Conservation (phyloP, 2,113 vertebrate genomes). For the Centropus bengalensis region DNA sequence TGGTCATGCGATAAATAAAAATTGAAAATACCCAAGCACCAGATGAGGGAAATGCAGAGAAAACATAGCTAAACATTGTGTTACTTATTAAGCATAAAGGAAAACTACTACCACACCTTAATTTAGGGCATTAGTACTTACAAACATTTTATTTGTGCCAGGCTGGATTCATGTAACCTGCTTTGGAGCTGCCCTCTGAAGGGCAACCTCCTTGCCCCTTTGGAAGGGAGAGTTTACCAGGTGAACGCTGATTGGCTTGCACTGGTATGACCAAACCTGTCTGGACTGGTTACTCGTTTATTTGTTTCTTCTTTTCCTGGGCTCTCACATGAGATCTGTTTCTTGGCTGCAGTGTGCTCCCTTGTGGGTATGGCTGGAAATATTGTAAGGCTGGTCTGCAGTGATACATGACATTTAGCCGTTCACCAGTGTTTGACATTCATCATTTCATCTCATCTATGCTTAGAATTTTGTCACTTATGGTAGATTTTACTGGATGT, state of each 20-base stretch:
- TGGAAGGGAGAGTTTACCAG: constrained; percentile 43
- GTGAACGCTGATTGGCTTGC: constrained; percentile 61
- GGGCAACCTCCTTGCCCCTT: not conserved
- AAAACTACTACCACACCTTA: not conserved
- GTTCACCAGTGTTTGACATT: not conserved
- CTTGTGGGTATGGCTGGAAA: constrained; percentile 75
- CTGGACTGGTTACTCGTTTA: constrained; percentile 38
- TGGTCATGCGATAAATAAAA: not conserved
- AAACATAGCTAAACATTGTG: accelerated
- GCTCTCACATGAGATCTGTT: constrained; percentile 32
- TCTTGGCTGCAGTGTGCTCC: constrained; percentile 69
- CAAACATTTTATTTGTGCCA: not conserved
- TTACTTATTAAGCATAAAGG: not conserved
- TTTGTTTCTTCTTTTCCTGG: constrained; percentile 31
- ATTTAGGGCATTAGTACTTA: not conserved
- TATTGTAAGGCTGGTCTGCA: not conserved
- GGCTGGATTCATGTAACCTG: not conserved
- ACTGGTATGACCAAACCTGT: constrained; percentile 23
- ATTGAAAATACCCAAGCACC: not conserved
- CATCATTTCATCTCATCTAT: not conserved
- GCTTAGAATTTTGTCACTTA: not conserved
- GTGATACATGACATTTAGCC: not conserved
- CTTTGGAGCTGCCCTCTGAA: not conserved
- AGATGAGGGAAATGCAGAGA: not conserved
- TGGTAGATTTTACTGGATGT: not conserved